These are phyloP conservation scores for Diplodus sargus DNA, from an alignment of 2,797 vertebrate species.

Conservation along the genomic window DNA sequence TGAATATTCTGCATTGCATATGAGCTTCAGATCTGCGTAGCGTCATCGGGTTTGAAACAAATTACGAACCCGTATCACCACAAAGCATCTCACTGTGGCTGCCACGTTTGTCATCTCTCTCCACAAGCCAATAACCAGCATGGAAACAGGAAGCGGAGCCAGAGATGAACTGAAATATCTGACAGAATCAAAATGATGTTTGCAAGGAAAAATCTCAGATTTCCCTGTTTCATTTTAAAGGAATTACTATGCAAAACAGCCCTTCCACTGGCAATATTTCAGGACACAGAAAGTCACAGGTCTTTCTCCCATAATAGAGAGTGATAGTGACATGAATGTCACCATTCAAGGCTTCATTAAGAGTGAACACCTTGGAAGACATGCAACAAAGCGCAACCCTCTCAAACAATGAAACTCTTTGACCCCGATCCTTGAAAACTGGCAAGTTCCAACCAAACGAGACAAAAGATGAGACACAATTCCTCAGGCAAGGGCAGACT, in stretches of 20 bases:
- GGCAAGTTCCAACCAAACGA: slow-evolving; percentile 49
- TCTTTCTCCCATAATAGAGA: neutral
- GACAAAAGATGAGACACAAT: slow-evolving; percentile 47
- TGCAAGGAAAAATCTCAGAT: slow-evolving; percentile 17
- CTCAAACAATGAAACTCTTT: slow-evolving; percentile 53
- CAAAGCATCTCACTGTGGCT: slow-evolving; percentile 48
- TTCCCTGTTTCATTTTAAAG: slow-evolving; percentile 19
- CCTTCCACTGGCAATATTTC: slow-evolving; percentile 12
- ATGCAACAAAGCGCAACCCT: slow-evolving; percentile 37
- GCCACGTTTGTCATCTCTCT: slow-evolving; percentile 40
- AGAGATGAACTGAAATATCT: slow-evolving; percentile 30
- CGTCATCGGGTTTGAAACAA: slow-evolving; percentile 50
- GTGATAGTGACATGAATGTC: slow-evolving; percentile 10
- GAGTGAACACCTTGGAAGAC: slow-evolving; percentile 26
- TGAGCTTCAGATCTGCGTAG: slow-evolving; percentile 50
- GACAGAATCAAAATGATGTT: slow-evolving; percentile 38
- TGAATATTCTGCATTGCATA: slow-evolving; percentile 58
- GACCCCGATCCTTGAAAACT: slow-evolving; percentile 62
- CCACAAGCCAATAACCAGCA: slow-evolving; percentile 33
- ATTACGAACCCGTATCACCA: slow-evolving; percentile 57
- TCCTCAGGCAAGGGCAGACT: slow-evolving; percentile 55
- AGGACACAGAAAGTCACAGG: neutral
- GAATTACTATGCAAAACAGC: neutral
- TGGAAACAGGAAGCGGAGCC: slow-evolving; percentile 15
- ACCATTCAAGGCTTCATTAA: slow-evolving; percentile 50